These are phyloP conservation scores for Progne subis DNA, from an alignment of 2,113 vertebrate genomes.

Conservation along the genomic window DNA sequence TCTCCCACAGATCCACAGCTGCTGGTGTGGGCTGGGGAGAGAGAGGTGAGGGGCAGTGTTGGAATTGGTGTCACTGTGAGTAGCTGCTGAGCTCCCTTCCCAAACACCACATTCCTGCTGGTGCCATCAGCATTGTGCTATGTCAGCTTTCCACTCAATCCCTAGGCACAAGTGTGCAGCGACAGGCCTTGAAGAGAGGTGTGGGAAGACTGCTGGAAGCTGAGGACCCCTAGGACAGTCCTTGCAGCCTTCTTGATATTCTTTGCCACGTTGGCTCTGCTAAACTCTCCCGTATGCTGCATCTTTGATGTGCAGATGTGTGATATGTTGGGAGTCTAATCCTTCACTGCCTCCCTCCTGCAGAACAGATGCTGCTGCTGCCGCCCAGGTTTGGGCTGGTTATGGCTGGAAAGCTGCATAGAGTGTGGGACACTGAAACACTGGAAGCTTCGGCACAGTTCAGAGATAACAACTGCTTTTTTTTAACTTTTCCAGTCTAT, in stretches of 20 bases:
- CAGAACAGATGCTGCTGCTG: not conserved
- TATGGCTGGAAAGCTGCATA: not conserved
- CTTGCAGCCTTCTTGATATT: not conserved
- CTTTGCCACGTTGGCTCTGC: not conserved
- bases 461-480: not conserved
- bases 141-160: not conserved
- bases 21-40: not conserved
- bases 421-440: not conserved
- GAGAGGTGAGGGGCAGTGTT: not conserved
- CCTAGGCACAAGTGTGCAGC: not conserved
- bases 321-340: not conserved
- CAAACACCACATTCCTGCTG: not conserved
- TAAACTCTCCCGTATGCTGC: not conserved
- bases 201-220: not conserved
- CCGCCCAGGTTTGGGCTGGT: not conserved
- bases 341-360: not conserved
- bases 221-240: not conserved
- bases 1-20: not conserved
- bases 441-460: not conserved
- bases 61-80: accelerated
- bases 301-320: constrained; percentile 1
- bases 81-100: not conserved
- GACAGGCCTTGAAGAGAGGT: not conserved
- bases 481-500: not conserved
- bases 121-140: not conserved